Percentiles rank a stretch among this genome's conserved stretches.
Evolutionary conservation across 2,888 invertebrate genomes (phyloP).

Genomic region (Drosophila kanekoi): DNA sequence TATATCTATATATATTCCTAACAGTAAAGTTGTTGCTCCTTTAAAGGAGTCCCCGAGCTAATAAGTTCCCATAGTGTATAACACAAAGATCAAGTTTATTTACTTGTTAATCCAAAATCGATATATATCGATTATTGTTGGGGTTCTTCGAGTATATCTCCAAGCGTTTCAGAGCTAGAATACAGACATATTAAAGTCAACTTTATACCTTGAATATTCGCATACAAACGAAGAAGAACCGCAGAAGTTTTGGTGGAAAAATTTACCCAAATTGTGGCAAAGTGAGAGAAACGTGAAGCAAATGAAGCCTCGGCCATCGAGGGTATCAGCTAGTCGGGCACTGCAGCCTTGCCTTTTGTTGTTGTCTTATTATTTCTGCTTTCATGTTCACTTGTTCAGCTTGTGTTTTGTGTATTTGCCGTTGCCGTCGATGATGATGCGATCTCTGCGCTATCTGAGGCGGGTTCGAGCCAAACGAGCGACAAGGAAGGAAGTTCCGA

Average conservation of each 20-base stretch:
- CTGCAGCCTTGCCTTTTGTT: background rate
- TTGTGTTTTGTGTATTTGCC: slow-evolving; percentile 67
- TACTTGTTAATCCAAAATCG: background rate
- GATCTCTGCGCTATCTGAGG: slow-evolving; percentile 65
- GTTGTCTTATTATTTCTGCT: slow-evolving; percentile 37
- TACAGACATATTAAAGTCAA: background rate
- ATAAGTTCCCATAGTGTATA: background rate
- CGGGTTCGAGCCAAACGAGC: slow-evolving; percentile 37
- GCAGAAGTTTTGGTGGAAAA: too few species aligned
- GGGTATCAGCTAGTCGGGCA: too few species aligned
- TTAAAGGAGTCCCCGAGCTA: too few species aligned
- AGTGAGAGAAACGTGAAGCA: too few species aligned
- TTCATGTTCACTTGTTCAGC: slow-evolving; percentile 58
- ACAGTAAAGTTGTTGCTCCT: too few species aligned
- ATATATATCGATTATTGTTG: background rate
- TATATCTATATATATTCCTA: too few species aligned
- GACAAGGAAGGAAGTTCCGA: slow-evolving; percentile 12
- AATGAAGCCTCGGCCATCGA: too few species aligned
- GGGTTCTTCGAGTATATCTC: background rate
- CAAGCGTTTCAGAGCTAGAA: background rate
- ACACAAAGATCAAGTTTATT: too few species aligned
- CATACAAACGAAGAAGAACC: too few species aligned
- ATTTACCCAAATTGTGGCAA: too few species aligned
- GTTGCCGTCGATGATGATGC: slow-evolving; percentile 72
- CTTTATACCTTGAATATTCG: too few species aligned